phyloP scores from a whole-genome alignment of 2,888 invertebrate species.

The Steinernema hermaphroditum region DNA sequence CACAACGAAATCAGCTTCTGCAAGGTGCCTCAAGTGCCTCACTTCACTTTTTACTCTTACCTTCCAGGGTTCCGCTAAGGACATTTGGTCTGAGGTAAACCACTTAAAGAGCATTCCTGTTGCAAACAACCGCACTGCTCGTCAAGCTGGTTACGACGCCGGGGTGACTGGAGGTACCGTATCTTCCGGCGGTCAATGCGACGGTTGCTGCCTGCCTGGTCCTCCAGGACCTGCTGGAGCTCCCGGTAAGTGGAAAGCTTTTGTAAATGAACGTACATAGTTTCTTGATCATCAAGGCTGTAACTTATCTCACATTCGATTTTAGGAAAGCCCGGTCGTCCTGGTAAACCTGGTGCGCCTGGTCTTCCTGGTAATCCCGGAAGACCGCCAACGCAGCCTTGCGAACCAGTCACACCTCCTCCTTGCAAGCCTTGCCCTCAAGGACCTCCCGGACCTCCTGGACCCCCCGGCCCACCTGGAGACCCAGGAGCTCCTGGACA shows the following conservation, averaged over 20 bases:
- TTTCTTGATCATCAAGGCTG: too few species aligned
- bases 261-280: not conserved
- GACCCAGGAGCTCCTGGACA: constrained; percentile 39
- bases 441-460: constrained; percentile 39
- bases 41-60: not conserved
- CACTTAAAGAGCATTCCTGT: constrained; percentile 47
- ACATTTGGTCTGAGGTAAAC: constrained; percentile 56
- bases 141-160: constrained; percentile 50
- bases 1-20: constrained; percentile 50
- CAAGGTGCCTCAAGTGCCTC: constrained; percentile 33
- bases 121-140: constrained; percentile 46
- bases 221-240: constrained; percentile 10
- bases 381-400: constrained; percentile 56
- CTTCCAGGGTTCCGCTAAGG: constrained; percentile 48
- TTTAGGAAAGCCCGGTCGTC: constrained; percentile 54
- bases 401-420: constrained; percentile 59
- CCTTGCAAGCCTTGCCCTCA: constrained; percentile 60
- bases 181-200: constrained; percentile 9
- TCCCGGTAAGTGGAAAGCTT: not conserved
- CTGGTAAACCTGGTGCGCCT: constrained; percentile 58
- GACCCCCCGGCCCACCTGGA: constrained; percentile 39
- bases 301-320: constrained; percentile 20
- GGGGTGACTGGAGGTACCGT: constrained; percentile 9
- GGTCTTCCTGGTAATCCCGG: constrained; percentile 58
- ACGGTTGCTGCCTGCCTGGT: constrained; percentile 11